phyloP scores from a whole-genome alignment of 1,140 invertebrate genomes.

The Leptinotarsa texana region DNA sequence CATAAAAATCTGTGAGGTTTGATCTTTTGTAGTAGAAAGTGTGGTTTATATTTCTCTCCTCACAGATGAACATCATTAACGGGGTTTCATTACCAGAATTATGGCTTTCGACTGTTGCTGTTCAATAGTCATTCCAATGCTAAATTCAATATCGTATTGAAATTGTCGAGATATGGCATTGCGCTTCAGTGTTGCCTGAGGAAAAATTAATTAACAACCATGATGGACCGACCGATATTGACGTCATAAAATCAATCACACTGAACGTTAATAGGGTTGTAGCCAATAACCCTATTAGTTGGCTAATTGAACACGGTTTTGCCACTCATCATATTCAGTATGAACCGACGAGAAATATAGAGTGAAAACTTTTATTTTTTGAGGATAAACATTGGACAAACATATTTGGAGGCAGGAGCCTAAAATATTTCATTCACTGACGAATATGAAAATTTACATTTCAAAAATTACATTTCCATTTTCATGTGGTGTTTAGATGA shows the following conservation, averaged over 20 bases:
- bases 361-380: not conserved
- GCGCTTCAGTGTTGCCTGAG: constrained; percentile 18
- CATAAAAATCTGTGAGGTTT: too few relatives aligned
- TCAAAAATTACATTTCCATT: too few relatives aligned
- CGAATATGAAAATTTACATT: too few relatives aligned
- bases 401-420: too few relatives aligned
- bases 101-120: too few relatives aligned
- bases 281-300: constrained; percentile 35
- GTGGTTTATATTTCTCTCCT: too few relatives aligned
- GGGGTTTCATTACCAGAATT: too few relatives aligned
- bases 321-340: constrained; percentile 24
- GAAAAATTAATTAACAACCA: constrained; percentile 39
- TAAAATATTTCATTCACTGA: too few relatives aligned
- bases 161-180: not conserved
- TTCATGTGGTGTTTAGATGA: too few relatives aligned
- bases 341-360: constrained; percentile 8
- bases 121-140: not conserved
- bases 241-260: constrained; percentile 41
- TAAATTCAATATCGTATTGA: not conserved
- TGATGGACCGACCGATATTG: constrained; percentile 29
- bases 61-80: too few relatives aligned
- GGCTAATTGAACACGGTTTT: constrained; percentile 30
- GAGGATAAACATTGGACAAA: too few relatives aligned
- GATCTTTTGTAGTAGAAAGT: too few relatives aligned
- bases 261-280: constrained; percentile 23